Conservation (phyloP, 2,888 invertebrate species). For the Agriotes lineatus region DNA sequence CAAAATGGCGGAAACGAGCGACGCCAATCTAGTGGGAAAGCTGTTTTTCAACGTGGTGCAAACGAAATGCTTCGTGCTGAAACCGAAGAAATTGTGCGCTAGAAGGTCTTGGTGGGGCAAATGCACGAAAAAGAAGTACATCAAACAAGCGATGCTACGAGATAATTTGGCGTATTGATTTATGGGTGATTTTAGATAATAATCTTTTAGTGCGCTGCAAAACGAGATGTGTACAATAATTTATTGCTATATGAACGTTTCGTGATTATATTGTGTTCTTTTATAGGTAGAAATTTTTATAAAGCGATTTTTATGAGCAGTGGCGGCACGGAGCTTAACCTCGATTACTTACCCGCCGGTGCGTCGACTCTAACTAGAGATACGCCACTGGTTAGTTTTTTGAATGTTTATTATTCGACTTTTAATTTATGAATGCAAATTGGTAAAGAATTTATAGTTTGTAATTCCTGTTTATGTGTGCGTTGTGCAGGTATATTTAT, state of each 20-base stretch:
- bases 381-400: background rate
- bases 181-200: conserved; percentile 44
- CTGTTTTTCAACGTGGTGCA: conserved; percentile 97
- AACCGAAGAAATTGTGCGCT: conserved; percentile 81
- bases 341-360: too few species aligned
- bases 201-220: background rate
- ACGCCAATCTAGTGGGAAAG: conserved; percentile 91
- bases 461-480: too few species aligned
- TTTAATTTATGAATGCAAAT: too few species aligned
- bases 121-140: conserved; percentile 76
- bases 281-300: background rate
- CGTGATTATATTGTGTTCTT: conserved; percentile 10
- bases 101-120: conserved; percentile 86
- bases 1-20: conserved; percentile 86
- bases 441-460: too few species aligned
- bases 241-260: conserved; percentile 23
- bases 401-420: background rate
- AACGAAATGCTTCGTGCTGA: conserved; percentile 91
- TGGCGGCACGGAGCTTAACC: background rate
- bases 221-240: conserved; percentile 20
- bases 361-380: too few species aligned
- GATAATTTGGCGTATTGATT: conserved; percentile 79
- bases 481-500: too few species aligned
- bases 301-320: background rate
- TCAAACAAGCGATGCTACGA: conserved; percentile 80